Evolutionary conservation across 2,797 vertebrate genomes (phyloP).

Genomic region (Channallabes apus): DNA sequence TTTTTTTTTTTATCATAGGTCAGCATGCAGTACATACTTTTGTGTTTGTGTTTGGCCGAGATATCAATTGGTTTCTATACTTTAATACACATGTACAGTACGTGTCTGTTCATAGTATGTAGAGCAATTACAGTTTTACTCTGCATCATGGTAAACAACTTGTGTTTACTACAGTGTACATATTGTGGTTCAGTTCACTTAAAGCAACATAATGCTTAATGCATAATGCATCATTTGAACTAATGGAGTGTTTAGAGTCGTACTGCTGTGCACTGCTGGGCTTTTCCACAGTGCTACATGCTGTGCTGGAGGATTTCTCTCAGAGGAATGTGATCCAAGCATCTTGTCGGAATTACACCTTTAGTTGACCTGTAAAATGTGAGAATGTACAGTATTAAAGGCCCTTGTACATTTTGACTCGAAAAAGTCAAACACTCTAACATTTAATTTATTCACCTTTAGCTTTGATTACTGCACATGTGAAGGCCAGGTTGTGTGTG

Average conservation of each 20-base stretch:
- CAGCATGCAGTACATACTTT: not conserved
- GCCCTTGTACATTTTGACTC: not conserved
- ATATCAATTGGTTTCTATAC: not conserved
- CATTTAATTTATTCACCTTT: too few species aligned
- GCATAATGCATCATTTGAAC: slow-evolving; percentile 18
- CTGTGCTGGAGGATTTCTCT: not conserved
- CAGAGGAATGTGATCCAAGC: not conserved
- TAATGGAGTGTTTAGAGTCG: not conserved
- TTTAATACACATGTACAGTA: not conserved
- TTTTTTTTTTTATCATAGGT: not conserved
- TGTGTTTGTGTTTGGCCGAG: not conserved
- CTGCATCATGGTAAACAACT: slow-evolving; percentile 1
- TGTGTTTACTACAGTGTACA: slow-evolving; percentile 1
- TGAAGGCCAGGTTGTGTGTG: too few species aligned
- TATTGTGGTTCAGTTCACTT: not conserved
- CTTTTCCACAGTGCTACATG: not conserved
- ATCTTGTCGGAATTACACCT: not conserved
- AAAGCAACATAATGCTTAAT: slow-evolving; percentile 15
- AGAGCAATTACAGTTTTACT: slow-evolving; percentile 9
- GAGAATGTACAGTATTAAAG: not conserved
- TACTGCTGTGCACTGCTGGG: not conserved
- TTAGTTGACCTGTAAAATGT: not conserved
- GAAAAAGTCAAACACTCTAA: not conserved
- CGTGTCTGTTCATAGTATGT: not conserved
- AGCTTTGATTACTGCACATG: too few species aligned